phyloP scores from a whole-genome alignment of 2,113 vertebrate species.

The Limanda limanda region DNA sequence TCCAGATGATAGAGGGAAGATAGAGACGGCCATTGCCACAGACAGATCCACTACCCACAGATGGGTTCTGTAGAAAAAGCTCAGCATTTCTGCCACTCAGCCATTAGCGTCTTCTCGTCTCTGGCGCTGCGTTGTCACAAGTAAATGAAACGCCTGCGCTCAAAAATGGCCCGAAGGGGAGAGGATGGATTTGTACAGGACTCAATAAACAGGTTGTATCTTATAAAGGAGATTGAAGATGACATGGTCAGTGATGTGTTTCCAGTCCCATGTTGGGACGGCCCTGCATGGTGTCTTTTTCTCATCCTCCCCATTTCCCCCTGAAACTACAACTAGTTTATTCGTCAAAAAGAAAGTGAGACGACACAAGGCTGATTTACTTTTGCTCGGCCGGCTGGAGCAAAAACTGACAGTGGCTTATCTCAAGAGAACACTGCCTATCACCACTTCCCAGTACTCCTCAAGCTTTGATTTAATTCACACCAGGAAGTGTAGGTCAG shows the following conservation, averaged over 20 bases:
- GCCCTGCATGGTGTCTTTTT: neutral
- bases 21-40: conserved; percentile 22
- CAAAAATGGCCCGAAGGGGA: conserved; percentile 25
- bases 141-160: conserved; percentile 62
- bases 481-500: conserved; percentile 61
- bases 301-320: neutral
- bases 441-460: conserved; percentile 50
- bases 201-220: conserved; percentile 17
- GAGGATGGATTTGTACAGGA: neutral
- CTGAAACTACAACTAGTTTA: neutral
- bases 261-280: conserved; percentile 19
- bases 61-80: conserved; percentile 47
- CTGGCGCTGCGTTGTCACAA: conserved; percentile 38
- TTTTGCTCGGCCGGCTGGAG: conserved; percentile 17
- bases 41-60: conserved; percentile 39
- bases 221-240: conserved; percentile 16
- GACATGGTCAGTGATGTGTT: neutral
- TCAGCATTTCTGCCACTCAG: conserved; percentile 54
- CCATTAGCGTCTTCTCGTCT: conserved; percentile 55
- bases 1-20: conserved; percentile 31
- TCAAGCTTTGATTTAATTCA: conserved; percentile 72
- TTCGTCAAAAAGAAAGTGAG: conserved; percentile 3
- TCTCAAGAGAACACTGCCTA: conserved; percentile 55
- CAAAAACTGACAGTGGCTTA: conserved; percentile 36
- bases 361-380: conserved; percentile 28